These are phyloP conservation scores for Drosophila subquinaria DNA, from an alignment of 2,888 invertebrate genomes.

Conservation along the genomic window DNA sequence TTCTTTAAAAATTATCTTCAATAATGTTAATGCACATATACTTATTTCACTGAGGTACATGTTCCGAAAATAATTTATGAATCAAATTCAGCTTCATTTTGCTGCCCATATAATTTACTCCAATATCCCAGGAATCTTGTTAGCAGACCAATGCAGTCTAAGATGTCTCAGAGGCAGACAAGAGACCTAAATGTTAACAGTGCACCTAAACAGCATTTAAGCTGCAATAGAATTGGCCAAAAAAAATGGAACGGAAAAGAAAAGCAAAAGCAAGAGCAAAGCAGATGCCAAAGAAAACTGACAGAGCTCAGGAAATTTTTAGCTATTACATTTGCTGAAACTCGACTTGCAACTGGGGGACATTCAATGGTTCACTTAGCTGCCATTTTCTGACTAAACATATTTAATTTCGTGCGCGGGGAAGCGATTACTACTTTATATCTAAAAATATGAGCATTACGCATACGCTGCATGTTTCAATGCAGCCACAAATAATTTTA, in stretches of 20 bases:
- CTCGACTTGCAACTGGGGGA: background rate
- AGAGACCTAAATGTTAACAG: constrained; percentile 1
- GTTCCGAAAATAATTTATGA: constrained; percentile 1
- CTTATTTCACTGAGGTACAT: background rate
- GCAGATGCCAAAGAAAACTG: too few relatives aligned
- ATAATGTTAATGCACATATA: too few relatives aligned
- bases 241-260: background rate
- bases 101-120: too few relatives aligned
- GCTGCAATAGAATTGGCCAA: constrained; percentile 45
- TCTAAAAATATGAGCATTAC: constrained; percentile 35
- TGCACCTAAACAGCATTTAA: constrained; percentile 36
- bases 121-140: background rate
- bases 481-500: constrained; percentile 51
- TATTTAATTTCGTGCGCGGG: constrained; percentile 33
- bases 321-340: too few relatives aligned
- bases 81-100: too few relatives aligned
- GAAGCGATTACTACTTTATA: background rate
- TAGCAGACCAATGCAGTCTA: background rate
- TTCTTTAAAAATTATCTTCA: too few relatives aligned
- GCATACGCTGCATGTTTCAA: constrained; percentile 46
- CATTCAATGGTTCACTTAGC: constrained; percentile 45
- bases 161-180: background rate
- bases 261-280: background rate
- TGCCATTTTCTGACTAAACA: constrained; percentile 6
- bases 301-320: background rate